A percentile compares a stretch with the other conserved stretches of the same genome.
These are phyloP conservation scores for Reinhardtius hippoglossoides DNA, from an alignment of 2,113 vertebrate genomes.

Conservation along the genomic window DNA sequence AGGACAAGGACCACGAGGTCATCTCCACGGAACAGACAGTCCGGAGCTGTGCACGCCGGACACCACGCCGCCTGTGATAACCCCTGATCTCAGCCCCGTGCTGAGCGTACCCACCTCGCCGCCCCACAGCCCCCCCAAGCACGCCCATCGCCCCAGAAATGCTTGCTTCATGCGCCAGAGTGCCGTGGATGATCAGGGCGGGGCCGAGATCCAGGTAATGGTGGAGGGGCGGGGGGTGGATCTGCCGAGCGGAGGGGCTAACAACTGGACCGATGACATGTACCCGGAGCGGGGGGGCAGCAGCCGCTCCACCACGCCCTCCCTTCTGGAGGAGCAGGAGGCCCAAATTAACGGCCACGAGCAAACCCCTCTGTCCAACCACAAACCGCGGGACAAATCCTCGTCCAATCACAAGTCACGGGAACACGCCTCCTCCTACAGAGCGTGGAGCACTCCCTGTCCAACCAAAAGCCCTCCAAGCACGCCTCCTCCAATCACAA, in stretches of 20 bases:
- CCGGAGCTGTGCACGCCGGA: slow-evolving; percentile 96
- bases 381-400: slow-evolving; percentile 86
- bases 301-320: slow-evolving; percentile 82
- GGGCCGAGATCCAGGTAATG: slow-evolving; percentile 93
- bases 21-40: slow-evolving; percentile 94
- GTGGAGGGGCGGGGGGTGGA: slow-evolving; percentile 87
- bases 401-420: slow-evolving; percentile 90
- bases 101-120: slow-evolving; percentile 90
- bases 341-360: slow-evolving; percentile 88
- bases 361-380: slow-evolving; percentile 87
- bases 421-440: slow-evolving; percentile 77
- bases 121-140: slow-evolving; percentile 82
- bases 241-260: slow-evolving; percentile 80
- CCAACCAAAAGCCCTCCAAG: slow-evolving; percentile 82
- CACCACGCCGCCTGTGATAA: slow-evolving; percentile 92
- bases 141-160: slow-evolving; percentile 85
- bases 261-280: slow-evolving; percentile 90
- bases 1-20: slow-evolving; percentile 91
- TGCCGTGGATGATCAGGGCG: slow-evolving; percentile 90
- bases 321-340: slow-evolving; percentile 87
- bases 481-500: slow-evolving; percentile 82
- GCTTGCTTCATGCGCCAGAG: slow-evolving; percentile 93
- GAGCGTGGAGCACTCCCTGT: slow-evolving; percentile 79
- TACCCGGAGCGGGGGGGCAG: slow-evolving; percentile 80
- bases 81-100: slow-evolving; percentile 91